These are phyloP conservation scores for Melanotaenia nigrans DNA, from an alignment of 2,797 vertebrate species.

Conservation along the genomic window DNA sequence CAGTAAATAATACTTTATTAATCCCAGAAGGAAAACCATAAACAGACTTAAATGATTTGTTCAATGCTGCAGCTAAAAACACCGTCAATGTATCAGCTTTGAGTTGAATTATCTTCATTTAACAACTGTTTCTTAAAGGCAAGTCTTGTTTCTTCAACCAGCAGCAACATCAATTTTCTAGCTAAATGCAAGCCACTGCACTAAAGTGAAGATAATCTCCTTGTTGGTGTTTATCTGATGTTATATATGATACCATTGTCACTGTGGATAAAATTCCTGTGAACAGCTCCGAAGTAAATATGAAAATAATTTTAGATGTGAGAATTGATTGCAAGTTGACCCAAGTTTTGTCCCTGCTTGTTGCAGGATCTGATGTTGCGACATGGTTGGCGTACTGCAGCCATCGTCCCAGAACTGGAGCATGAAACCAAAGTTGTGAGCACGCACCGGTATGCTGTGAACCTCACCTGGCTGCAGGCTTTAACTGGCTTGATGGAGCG, in stretches of 20 bases:
- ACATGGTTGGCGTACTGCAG: constrained; percentile 89
- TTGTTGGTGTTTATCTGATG: background rate
- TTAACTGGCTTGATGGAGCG: constrained; percentile 88
- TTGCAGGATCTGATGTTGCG: constrained; percentile 86
- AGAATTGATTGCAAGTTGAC: background rate
- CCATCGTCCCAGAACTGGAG: constrained; percentile 88
- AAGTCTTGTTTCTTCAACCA: no score
- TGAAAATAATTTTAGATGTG: background rate
- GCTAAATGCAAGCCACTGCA: no score
- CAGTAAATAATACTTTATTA: background rate
- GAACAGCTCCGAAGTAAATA: background rate
- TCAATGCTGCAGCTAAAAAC: background rate
- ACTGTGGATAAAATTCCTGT: background rate
- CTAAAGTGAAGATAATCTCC: background rate
- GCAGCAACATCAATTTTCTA: background rate
- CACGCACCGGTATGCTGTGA: constrained; percentile 83
- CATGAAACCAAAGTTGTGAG: constrained; percentile 88
- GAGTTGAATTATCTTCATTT: no score
- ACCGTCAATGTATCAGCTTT: background rate
- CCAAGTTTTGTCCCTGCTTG: background rate
- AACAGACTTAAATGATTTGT: background rate
- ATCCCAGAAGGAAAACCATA: background rate
- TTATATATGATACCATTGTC: background rate
- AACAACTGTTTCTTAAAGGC: background rate
- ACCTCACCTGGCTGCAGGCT: constrained; percentile 89